phyloP scores from a whole-genome alignment of 1,140 invertebrate genomes.

The Dendroctonus ponderosae region DNA sequence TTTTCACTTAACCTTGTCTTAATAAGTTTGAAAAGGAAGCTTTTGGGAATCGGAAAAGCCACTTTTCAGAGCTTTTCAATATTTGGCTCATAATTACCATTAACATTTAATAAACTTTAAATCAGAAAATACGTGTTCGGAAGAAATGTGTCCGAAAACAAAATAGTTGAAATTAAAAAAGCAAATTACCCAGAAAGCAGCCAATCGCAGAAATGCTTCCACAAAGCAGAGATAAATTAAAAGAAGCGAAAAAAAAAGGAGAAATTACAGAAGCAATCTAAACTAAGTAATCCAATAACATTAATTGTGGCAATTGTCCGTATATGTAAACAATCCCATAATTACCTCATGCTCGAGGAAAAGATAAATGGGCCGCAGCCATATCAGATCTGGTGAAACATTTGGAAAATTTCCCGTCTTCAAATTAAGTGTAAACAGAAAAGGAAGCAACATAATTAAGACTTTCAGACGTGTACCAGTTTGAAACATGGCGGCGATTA shows the following conservation, averaged over 20 bases:
- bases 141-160: too few relatives aligned
- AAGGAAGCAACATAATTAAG: conserved; percentile 4
- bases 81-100: too few relatives aligned
- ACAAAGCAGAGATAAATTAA: too few relatives aligned
- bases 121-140: too few relatives aligned
- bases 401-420: conserved; percentile 10
- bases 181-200: too few relatives aligned
- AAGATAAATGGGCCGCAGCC: conserved; percentile 8
- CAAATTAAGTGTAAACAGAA: background rate
- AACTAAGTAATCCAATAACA: conserved; percentile 8
- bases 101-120: too few relatives aligned
- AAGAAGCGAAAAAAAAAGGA: background rate
- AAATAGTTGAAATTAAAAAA: too few relatives aligned
- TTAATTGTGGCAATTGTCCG: conserved; percentile 10
- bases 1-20: too few relatives aligned
- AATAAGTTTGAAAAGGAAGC: too few relatives aligned
- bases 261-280: background rate
- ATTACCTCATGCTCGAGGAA: conserved; percentile 1
- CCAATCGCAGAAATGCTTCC: too few relatives aligned
- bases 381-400: conserved; percentile 14
- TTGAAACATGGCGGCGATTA: conserved; percentile 21
- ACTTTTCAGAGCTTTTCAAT: too few relatives aligned
- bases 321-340: conserved; percentile 14
- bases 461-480: conserved; percentile 23
- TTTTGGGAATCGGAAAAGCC: too few relatives aligned